phyloP scores from a whole-genome alignment of 2,113 vertebrate species.

The Carassius gibelio region DNA sequence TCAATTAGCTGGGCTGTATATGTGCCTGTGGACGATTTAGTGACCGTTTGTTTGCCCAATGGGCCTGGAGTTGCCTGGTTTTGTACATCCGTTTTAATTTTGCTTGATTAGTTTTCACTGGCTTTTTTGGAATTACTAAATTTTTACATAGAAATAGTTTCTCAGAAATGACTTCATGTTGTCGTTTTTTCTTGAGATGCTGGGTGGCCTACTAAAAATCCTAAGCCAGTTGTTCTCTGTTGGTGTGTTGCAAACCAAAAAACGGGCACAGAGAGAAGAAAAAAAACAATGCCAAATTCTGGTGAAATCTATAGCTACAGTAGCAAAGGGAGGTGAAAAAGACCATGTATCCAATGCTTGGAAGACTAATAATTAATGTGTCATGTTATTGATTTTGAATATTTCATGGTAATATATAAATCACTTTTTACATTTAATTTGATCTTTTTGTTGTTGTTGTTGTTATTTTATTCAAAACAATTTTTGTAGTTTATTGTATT shows the following conservation, averaged over 20 bases:
- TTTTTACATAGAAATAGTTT: background rate
- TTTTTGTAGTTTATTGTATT: background rate
- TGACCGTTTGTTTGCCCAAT: constrained; percentile 38
- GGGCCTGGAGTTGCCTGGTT: constrained; percentile 19
- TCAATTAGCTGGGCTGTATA: constrained; percentile 36
- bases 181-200: background rate
- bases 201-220: background rate
- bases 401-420: background rate
- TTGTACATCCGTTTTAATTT: constrained; percentile 36
- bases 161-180: constrained; percentile 16
- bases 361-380: background rate
- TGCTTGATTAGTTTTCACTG: constrained; percentile 12
- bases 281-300: background rate
- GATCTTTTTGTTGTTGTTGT: background rate
- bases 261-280: background rate
- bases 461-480: background rate
- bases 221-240: background rate
- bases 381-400: background rate
- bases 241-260: background rate
- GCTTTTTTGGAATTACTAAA: background rate
- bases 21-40: constrained; percentile 34
- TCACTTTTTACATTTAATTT: background rate
- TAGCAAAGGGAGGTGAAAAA: no score
- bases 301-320: background rate
- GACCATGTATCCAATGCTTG: no score